Evolutionary conservation across 2,888 invertebrate species (phyloP), one percentile per base, ranked within the genome.

Genomic region (Chrysolina haemoptera): DNA sequence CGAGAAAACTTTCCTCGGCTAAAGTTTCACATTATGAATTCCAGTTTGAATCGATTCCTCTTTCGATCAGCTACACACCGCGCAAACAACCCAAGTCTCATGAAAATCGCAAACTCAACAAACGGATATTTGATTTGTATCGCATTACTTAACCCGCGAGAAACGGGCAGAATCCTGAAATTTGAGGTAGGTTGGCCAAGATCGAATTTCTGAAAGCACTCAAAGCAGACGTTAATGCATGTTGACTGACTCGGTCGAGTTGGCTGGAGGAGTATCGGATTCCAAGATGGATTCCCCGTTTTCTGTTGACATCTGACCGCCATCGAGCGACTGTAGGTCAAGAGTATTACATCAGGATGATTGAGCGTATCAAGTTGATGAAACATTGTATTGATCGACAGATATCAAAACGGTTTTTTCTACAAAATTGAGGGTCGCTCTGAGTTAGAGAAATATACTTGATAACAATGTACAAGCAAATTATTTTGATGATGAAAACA

Each of bases 191-290:
- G 27, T 66, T 27, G 27, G 8, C n/a, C 18, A 35, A 66, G 48
- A 66, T 66, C 22, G 66, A 35, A 12, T 66, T 66, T 20, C 66
- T 66, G 50, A 50, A 66, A 66, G 66, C 66, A 66, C 66, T 66
- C 66, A 27, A 50, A 66, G 50, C 50, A n/a, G 50, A 66, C 66
- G 50, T 50, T 66, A 66, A 66, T 66, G 66, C 50, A 66, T 66
- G 66, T 66, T 66, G 66, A 66, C 66, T 50, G 35, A 35, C 35
- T 66, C 66, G 22, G n/a, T 22, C 50, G 66, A 48, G 48, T 27
- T 48, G 16, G 12, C 40, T 8, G n/a, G 22, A 18, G 22, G 22
- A 35, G 66, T 66, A 48, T 66, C 50, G 27, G 22, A 50, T 65
- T 65, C 20, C 43, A 14, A 46, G 65, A 65, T 46, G 40, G 43